Conservation (phyloP, 2,113 vertebrate species). For the Phoxinus phoxinus region DNA sequence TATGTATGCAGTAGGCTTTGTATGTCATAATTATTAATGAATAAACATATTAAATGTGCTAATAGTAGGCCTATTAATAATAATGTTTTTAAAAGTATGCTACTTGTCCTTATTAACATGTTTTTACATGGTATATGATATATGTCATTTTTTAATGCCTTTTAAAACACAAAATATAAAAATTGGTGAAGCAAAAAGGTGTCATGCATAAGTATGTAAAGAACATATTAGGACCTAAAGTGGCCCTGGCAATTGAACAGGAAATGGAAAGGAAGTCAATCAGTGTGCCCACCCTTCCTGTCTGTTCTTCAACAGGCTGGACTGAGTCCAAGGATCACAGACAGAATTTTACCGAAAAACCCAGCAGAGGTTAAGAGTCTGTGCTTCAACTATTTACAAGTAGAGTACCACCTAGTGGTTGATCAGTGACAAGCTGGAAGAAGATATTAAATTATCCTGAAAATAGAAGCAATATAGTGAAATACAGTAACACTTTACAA, state of each 20-base stretch:
- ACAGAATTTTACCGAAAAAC: constrained; percentile 13
- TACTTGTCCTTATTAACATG: neutral
- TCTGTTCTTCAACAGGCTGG: constrained; percentile 41
- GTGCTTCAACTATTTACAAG: neutral
- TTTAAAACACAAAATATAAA: neutral
- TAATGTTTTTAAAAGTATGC: neutral
- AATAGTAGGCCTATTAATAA: neutral
- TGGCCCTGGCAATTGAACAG: constrained; percentile 51
- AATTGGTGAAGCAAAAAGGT: neutral
- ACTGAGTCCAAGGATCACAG: constrained; percentile 34
- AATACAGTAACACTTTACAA: no score
- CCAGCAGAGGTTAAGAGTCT: neutral
- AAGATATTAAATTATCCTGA: no score
- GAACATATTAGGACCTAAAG: constrained; percentile 23
- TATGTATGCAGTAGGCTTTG: neutral
- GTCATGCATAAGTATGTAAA: neutral
- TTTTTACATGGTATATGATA: neutral
- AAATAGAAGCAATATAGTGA: no score
- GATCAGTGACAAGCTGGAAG: neutral
- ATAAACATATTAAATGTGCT: neutral
- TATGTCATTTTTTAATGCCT: neutral
- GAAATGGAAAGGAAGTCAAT: constrained; percentile 57
- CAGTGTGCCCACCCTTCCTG: constrained; percentile 64
- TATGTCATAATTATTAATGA: neutral
- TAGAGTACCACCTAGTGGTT: constrained; percentile 44